Conservation (phyloP, 2,113 vertebrate genomes). For the Mystacornis crossleyi region DNA sequence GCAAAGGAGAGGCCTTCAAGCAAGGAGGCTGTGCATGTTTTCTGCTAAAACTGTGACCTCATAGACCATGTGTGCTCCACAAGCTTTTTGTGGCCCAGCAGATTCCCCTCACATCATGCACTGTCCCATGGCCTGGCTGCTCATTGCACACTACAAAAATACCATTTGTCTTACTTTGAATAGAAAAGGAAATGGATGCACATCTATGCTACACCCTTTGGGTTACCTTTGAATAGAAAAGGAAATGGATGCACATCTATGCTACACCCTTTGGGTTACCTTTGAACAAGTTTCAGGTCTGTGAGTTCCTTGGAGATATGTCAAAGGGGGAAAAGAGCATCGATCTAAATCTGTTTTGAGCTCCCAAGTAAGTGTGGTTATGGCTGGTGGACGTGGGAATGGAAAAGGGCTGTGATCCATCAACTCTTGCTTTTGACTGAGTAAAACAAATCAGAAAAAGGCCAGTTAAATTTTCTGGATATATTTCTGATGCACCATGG, state of each 20-base stretch:
- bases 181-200: neutral
- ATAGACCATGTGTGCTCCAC: rapidly evolving
- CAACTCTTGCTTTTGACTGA: neutral
- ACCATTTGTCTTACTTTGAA: neutral
- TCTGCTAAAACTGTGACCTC: neutral
- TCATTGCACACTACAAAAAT: neutral
- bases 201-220: neutral
- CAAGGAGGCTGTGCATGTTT: neutral
- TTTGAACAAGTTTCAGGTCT: neutral
- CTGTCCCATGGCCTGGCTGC: neutral
- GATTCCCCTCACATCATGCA: rapidly evolving
- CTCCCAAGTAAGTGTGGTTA: neutral
- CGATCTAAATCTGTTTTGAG: neutral
- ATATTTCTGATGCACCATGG: neutral
- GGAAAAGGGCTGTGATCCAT: neutral
- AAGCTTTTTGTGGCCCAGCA: rapidly evolving
- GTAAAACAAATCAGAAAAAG: neutral
- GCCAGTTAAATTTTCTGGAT: neutral
- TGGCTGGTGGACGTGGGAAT: neutral
- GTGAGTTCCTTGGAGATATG: neutral
- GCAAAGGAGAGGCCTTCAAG: neutral
- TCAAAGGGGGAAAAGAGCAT: neutral
- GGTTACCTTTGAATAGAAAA: neutral
- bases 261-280: neutral
- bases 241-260: neutral